Conservation (phyloP, 2,113 vertebrate genomes). For the Peromyscus maniculatus region DNA sequence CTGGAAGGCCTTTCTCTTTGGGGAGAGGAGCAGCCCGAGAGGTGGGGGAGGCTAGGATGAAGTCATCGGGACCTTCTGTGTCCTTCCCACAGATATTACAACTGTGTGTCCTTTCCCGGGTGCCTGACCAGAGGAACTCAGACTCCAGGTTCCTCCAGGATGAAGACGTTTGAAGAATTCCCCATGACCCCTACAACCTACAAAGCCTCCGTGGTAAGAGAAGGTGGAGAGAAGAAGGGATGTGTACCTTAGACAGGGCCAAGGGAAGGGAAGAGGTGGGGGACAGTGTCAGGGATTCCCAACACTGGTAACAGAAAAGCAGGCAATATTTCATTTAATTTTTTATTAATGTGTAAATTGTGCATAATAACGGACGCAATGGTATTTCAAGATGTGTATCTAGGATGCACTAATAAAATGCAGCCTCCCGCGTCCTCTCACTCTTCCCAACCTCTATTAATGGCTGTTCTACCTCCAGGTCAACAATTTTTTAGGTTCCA, state of each 20-base stretch:
- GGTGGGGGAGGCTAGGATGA: not conserved
- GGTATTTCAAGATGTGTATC: not conserved
- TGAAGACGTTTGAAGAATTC: conserved; percentile 97
- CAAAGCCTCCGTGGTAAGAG: conserved; percentile 92
- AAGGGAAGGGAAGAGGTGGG: not conserved
- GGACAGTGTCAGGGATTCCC: not conserved
- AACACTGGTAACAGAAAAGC: not conserved
- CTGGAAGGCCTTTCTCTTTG: not conserved
- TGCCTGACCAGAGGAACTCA: conserved; percentile 92
- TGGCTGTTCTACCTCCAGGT: not conserved
- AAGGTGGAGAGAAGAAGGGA: not conserved
- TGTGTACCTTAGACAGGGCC: not conserved
- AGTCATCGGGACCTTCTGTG: conserved; percentile 1
- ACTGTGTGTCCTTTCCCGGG: conserved; percentile 95
- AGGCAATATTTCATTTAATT: not conserved
- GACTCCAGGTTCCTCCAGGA: conserved; percentile 90
- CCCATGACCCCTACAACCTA: conserved; percentile 93
- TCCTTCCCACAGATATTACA: conserved; percentile 93
- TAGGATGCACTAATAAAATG: too few relatives aligned
- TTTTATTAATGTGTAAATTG: not conserved
- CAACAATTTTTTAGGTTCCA: not conserved
- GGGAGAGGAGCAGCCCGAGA: not conserved
- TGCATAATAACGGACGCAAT: not conserved
- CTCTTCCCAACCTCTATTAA: not conserved
- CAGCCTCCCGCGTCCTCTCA: not conserved